phyloP scores from a whole-genome alignment of 2,113 vertebrate genomes.

The Neolamprologus caudopunctatus region DNA sequence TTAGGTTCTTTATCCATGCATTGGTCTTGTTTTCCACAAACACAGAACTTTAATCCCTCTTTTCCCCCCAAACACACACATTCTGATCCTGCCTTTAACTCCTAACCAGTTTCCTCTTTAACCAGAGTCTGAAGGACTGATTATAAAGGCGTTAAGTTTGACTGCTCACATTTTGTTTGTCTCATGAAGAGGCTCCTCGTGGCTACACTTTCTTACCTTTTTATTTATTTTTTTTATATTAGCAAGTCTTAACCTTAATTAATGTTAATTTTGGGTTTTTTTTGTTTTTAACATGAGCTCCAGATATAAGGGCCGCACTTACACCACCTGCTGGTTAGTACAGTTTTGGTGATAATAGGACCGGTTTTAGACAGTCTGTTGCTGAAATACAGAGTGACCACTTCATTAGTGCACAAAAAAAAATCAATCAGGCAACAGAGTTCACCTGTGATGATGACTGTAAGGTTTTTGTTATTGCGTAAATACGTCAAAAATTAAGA shows the following conservation, averaged over 20 bases:
- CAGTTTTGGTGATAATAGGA: background rate
- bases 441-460: background rate
- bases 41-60: background rate
- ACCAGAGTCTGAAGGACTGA: background rate
- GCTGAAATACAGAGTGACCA: background rate
- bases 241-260: background rate
- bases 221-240: background rate
- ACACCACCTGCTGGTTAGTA: background rate
- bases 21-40: background rate
- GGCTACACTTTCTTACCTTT: background rate
- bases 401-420: background rate
- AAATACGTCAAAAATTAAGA: background rate
- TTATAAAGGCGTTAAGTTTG: background rate
- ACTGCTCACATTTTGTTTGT: background rate
- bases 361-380: background rate
- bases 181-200: background rate
- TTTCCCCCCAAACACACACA: rapidly evolving
- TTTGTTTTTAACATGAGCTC: background rate
- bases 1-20: background rate
- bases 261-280: background rate
- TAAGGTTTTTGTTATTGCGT: background rate
- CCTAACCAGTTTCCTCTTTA: background rate
- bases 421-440: background rate
- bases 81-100: background rate
- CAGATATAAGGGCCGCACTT: background rate